Percentiles rank a stretch among this genome's conserved stretches.
These are phyloP conservation scores for Hirtodrosophila trivittata DNA, from an alignment of 2,888 invertebrate species.

Conservation along the genomic window DNA sequence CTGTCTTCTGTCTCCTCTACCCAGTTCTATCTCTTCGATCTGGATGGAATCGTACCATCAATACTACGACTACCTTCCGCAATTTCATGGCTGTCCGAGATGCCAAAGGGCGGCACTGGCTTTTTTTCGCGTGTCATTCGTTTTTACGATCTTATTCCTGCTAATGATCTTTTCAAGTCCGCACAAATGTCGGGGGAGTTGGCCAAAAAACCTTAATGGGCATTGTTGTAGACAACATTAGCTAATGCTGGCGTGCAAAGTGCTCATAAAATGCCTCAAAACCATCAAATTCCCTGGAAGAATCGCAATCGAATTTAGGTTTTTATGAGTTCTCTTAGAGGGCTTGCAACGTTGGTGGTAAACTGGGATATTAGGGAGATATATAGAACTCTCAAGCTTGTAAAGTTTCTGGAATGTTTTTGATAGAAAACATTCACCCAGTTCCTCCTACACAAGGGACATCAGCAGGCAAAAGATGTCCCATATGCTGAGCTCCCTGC, in stretches of 20 bases:
- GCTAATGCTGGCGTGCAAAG: slow-evolving; percentile 43
- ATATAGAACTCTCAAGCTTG: too few relatives aligned
- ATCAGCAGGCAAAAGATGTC: too few relatives aligned
- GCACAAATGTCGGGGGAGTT: slow-evolving; percentile 19
- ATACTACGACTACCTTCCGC: slow-evolving; percentile 27
- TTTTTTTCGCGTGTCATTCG: slow-evolving; percentile 71
- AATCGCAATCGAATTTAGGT: slow-evolving; percentile 40
- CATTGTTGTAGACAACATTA: slow-evolving; percentile 40
- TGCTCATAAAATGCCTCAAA: neutral
- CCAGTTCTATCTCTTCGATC: neutral
- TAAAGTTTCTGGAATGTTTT: too few relatives aligned
- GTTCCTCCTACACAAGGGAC: too few relatives aligned
- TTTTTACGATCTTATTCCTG: slow-evolving; percentile 76
- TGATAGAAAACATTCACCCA: too few relatives aligned
- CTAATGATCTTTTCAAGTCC: slow-evolving; percentile 67
- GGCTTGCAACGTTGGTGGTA: too few relatives aligned
- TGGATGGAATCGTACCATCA: slow-evolving; percentile 1
- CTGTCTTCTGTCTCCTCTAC: neutral
- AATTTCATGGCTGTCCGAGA: slow-evolving; percentile 70
- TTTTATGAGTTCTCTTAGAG: neutral
- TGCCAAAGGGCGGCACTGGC: slow-evolving; percentile 56
- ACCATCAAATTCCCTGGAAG: slow-evolving; percentile 26
- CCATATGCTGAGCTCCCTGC: too few relatives aligned
- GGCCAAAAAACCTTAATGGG: slow-evolving; percentile 34
- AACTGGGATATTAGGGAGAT: too few relatives aligned